Evolutionary conservation across 1,140 invertebrate genomes (phyloP).

Genomic region (Coptotermes formosanus): DNA sequence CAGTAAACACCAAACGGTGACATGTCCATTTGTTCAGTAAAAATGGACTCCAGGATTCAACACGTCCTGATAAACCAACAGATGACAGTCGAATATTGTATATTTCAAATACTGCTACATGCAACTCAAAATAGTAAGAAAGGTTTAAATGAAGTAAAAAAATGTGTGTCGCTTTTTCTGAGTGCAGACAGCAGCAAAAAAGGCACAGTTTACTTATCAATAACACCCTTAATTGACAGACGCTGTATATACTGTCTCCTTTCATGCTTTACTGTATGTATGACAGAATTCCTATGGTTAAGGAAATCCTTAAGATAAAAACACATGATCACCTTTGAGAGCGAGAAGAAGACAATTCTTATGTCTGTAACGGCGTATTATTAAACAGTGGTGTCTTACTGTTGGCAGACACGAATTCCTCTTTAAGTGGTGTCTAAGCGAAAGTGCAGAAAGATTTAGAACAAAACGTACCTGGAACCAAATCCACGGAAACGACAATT

Average conservation of each 20-base stretch:
- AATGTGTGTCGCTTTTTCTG: not conserved
- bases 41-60: not conserved
- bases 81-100: not conserved
- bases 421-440: too few relatives aligned
- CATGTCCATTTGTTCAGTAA: not conserved
- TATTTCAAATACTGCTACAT: not conserved
- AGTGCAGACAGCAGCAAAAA: not conserved
- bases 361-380: too few relatives aligned
- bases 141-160: not conserved
- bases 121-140: not conserved
- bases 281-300: too few relatives aligned
- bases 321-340: too few relatives aligned
- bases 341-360: too few relatives aligned
- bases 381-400: too few relatives aligned
- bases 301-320: too few relatives aligned
- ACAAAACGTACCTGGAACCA: too few relatives aligned
- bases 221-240: not conserved
- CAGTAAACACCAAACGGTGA: not conserved
- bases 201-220: not conserved
- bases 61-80: not conserved
- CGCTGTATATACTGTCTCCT: not conserved
- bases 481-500: too few relatives aligned
- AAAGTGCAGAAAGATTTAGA: too few relatives aligned
- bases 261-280: too few relatives aligned
- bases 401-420: too few relatives aligned